Conservation (phyloP, 2,888 invertebrate species). For the Scrobipalpa atriplicella region DNA sequence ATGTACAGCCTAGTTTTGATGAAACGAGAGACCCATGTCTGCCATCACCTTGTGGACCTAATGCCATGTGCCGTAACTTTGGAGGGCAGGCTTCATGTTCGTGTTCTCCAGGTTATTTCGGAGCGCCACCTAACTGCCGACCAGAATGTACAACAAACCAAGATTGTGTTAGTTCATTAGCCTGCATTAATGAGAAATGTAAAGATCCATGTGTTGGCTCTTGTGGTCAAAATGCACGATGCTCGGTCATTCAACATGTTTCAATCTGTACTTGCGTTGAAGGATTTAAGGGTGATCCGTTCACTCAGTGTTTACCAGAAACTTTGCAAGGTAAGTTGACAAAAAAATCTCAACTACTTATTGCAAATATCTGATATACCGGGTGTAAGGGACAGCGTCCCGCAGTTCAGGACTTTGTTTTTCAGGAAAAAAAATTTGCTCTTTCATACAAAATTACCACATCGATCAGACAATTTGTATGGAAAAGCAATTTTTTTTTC, state of each 20-base stretch:
- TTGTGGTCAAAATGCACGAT: conserved; percentile 83
- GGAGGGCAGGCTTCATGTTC: conserved; percentile 84
- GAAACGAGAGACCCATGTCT: conserved; percentile 83
- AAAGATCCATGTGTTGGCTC: conserved; percentile 87
- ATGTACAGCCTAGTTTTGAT: conserved; percentile 58
- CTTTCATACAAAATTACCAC: too few relatives aligned
- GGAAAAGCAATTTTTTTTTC: too few relatives aligned
- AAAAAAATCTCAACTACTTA: neutral
- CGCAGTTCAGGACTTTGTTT: too few relatives aligned
- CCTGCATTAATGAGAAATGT: conserved; percentile 86
- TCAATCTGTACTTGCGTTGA: conserved; percentile 84
- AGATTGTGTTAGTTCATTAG: conserved; percentile 85
- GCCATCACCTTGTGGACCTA: conserved; percentile 86
- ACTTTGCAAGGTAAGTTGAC: conserved; percentile 59
- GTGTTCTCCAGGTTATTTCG: conserved; percentile 83
- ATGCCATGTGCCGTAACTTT: conserved; percentile 82
- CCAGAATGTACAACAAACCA: conserved; percentile 86
- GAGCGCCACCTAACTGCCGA: conserved; percentile 86
- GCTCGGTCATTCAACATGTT: conserved; percentile 84
- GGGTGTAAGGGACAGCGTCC: too few relatives aligned
- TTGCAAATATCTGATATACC: neutral
- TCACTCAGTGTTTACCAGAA: conserved; percentile 69
- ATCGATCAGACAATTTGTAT: too few relatives aligned
- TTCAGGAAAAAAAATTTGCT: too few relatives aligned
- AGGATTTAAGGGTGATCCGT: conserved; percentile 85